A percentile compares a stretch with the other conserved stretches of the same genome.
Conservation (phyloP, 2,113 vertebrate genomes). For the Clarias gariepinus region DNA sequence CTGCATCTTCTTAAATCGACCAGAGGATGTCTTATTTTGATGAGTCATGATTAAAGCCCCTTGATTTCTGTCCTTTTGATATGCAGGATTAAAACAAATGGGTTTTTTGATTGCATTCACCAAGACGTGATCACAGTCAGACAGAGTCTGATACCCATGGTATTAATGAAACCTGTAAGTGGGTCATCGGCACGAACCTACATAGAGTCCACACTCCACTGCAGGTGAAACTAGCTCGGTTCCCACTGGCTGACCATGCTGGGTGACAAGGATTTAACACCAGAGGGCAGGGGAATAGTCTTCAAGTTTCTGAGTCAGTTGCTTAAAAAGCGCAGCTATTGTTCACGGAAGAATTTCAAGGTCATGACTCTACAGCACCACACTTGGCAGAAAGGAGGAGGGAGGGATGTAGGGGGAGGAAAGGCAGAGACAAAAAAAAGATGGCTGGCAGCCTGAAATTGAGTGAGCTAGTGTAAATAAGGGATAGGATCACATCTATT, state of each 20-base stretch:
- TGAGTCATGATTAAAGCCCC: constrained; percentile 53
- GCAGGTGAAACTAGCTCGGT: constrained; percentile 37
- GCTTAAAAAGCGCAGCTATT: constrained; percentile 2
- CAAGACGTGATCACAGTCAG: constrained; percentile 12
- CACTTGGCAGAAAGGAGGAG: constrained; percentile 39
- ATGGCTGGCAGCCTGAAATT: constrained; percentile 42
- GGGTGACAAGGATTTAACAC: constrained; percentile 47
- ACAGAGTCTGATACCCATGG: constrained; percentile 6
- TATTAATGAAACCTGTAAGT: constrained; percentile 61
- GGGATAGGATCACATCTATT: constrained; percentile 40
- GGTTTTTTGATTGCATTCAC: constrained; percentile 56
- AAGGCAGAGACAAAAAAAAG: constrained; percentile 27
- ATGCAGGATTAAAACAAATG: constrained; percentile 63
- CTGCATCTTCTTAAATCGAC: background rate
- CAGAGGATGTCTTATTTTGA: constrained; percentile 23
- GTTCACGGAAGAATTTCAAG: constrained; percentile 50
- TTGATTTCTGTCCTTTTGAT: constrained; percentile 60
- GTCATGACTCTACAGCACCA: constrained; percentile 40
- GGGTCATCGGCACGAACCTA: constrained; percentile 63
- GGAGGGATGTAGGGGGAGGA: background rate
- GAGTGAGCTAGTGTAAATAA: constrained; percentile 35
- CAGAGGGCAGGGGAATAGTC: constrained; percentile 44
- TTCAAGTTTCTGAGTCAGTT: constrained; percentile 32
- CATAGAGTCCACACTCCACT: constrained; percentile 24
- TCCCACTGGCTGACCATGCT: background rate